phyloP scores from a whole-genome alignment of 1,140 invertebrate genomes.

The Penaeus vannamei region DNA sequence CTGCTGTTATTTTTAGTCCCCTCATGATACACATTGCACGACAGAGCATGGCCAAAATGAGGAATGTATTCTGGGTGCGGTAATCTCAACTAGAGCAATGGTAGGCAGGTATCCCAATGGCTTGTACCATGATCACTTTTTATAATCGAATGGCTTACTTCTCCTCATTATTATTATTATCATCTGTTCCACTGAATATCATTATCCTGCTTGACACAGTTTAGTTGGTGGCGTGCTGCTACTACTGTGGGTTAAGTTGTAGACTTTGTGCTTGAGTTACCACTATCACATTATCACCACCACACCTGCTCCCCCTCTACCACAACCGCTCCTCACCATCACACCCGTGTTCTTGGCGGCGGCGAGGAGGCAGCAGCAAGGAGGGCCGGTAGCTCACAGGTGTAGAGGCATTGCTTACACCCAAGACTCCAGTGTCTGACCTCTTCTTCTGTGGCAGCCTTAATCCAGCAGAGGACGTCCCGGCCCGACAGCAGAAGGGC shows the following conservation, averaged over 20 bases:
- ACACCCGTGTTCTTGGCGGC: slow-evolving; percentile 38
- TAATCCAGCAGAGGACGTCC: slow-evolving; percentile 50
- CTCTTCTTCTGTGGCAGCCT: slow-evolving; percentile 64
- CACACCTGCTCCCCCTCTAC: slow-evolving; percentile 51
- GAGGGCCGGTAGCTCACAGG: slow-evolving; percentile 64
- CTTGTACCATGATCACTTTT: slow-evolving; percentile 49
- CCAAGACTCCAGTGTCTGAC: slow-evolving; percentile 51
- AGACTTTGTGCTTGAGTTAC: slow-evolving; percentile 59
- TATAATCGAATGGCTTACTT: slow-evolving; percentile 50
- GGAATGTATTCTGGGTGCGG: slow-evolving; percentile 9
- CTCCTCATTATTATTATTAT: slow-evolving; percentile 52
- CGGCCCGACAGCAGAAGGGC: slow-evolving; percentile 38
- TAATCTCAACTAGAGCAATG: slow-evolving; percentile 25
- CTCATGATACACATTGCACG: slow-evolving; percentile 43
- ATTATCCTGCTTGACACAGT: slow-evolving; percentile 58
- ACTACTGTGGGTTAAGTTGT: slow-evolving; percentile 60
- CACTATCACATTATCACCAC: slow-evolving; percentile 57
- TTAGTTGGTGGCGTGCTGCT: slow-evolving; percentile 58
- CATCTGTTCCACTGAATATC: slow-evolving; percentile 54
- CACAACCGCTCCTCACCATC: slow-evolving; percentile 44
- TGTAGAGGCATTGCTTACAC: slow-evolving; percentile 64
- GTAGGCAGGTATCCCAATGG: slow-evolving; percentile 49
- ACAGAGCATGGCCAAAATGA: slow-evolving; percentile 44
- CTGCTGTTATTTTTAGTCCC: slow-evolving; percentile 17
- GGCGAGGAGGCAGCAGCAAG: slow-evolving; percentile 48